phyloP scores from a whole-genome alignment of 64 coral and sea anemone species.

The Montipora sp. region DNA sequence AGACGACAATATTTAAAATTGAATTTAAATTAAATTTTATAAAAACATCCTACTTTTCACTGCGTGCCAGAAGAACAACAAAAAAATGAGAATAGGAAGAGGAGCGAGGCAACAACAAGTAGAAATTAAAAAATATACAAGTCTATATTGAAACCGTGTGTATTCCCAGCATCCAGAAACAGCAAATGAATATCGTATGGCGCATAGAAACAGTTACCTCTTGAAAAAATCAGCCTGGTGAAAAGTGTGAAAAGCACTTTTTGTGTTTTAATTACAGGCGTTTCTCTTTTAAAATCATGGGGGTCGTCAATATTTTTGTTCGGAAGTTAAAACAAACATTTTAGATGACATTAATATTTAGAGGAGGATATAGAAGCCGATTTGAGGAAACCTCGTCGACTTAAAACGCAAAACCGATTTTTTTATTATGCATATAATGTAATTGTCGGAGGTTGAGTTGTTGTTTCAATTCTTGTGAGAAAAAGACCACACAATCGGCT shows the following conservation, averaged over 20 bases:
- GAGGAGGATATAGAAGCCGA: not conserved
- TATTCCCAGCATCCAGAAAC: too few relatives aligned
- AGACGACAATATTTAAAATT: not conserved
- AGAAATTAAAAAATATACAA: too few relatives aligned
- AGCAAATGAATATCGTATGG: too few relatives aligned
- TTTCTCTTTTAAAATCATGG: not conserved
- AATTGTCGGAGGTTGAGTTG: not conserved
- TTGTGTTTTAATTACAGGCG: not conserved
- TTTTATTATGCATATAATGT: too few relatives aligned
- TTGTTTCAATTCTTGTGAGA: not conserved
- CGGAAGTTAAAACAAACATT: constrained; percentile 1
- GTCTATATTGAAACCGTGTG: too few relatives aligned
- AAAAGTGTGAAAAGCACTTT: not conserved
- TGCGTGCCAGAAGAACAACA: not conserved
- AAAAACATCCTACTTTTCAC: not conserved
- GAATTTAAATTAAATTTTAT: not conserved
- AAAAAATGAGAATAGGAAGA: not conserved
- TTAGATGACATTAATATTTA: not conserved
- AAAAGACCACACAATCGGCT: constrained; percentile 19
- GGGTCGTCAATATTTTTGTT: constrained; percentile 20
- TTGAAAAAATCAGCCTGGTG: too few relatives aligned
- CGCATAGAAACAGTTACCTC: too few relatives aligned
- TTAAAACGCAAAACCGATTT: constrained; percentile 42
- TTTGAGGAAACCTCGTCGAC: not conserved
- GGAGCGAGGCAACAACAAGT: too few relatives aligned